Evolutionary conservation across 1,140 invertebrate species (phyloP), one percentile per base, ranked within the genome.

Genomic region (Halotydeus destructor): DNA sequence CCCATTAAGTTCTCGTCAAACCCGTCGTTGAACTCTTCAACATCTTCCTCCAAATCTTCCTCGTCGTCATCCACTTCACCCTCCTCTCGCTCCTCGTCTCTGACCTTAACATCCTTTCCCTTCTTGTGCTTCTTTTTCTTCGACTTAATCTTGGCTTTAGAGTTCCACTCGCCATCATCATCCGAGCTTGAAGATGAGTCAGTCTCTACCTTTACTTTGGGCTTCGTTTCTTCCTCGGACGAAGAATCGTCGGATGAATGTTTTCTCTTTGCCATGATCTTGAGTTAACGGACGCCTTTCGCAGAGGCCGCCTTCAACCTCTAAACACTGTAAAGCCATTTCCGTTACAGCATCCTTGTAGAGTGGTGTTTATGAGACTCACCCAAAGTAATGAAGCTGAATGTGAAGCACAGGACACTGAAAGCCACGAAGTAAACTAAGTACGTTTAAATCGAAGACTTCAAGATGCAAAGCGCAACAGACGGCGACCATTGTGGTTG

Each of bases 1-100:
- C 88, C 86, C 75, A 96, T 93, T 1, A 96, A 65, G 56, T 96
- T 84, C 49, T 96, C 88, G 62, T 94, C 89, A 54, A 84, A 91
- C 0, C 83, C 76, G 63, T 79, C 76, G 52, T 76, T 70, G 53
- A 78, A 78, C 57, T 74, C 71, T 54, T 75, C 71, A 6, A 16
- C n/a, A 21, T 42, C 33, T 19, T 48, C 47, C 8, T 46, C 47
- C 1, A 31, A 34, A 21, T 47, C 47, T 6, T 46, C 43, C 19
- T 46, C 43, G 18, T 48, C 43, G 5, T 21, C 31, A 22, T 43
- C 41, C 5, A 19, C 41, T 27, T 35, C 41, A 8, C 26, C 31
- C 11, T 27, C 25, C 21, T 43, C 41, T 11, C 28, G 32, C 11
- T 19, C 16, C 5, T 33, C 36, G 5, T 12, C 5, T 19, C 2